These are phyloP conservation scores for Linnaemya tessellans DNA, from an alignment of 2,888 invertebrate genomes.

Conservation along the genomic window DNA sequence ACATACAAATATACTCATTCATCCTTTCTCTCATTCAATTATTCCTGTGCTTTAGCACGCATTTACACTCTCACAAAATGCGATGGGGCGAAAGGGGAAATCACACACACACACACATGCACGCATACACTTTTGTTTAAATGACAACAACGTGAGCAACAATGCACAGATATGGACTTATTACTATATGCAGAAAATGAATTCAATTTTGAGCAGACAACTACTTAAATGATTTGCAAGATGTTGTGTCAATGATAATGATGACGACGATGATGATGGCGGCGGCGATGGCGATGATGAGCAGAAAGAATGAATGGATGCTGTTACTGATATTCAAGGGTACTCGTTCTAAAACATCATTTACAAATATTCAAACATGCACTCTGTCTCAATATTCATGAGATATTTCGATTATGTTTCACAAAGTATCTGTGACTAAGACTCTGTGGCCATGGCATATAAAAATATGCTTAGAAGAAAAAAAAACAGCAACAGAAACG, in stretches of 20 bases:
- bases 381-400: constrained; percentile 51
- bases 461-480: constrained; percentile 42
- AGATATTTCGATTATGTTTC: constrained; percentile 24
- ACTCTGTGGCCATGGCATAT: constrained; percentile 57
- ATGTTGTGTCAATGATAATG: constrained; percentile 57
- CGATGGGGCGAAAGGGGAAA: not conserved
- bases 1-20: constrained; percentile 30
- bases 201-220: constrained; percentile 58
- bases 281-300: constrained; percentile 17
- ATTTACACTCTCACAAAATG: not conserved
- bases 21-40: constrained; percentile 8
- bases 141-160: constrained; percentile 4
- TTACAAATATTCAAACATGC: constrained; percentile 11
- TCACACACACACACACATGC: not conserved
- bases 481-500: constrained; percentile 11
- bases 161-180: constrained; percentile 7
- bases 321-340: constrained; percentile 54
- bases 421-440: constrained; percentile 5
- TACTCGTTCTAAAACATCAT: constrained; percentile 21
- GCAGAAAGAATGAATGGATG: not conserved
- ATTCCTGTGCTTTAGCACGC: not conserved
- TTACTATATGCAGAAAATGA: constrained; percentile 1
- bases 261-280: constrained; percentile 13
- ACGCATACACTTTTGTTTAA: constrained; percentile 16
- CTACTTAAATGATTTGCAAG: constrained; percentile 64